These are phyloP conservation scores for Oxyruncus cristatus DNA, from an alignment of 2,113 vertebrate genomes.

Conservation along the genomic window DNA sequence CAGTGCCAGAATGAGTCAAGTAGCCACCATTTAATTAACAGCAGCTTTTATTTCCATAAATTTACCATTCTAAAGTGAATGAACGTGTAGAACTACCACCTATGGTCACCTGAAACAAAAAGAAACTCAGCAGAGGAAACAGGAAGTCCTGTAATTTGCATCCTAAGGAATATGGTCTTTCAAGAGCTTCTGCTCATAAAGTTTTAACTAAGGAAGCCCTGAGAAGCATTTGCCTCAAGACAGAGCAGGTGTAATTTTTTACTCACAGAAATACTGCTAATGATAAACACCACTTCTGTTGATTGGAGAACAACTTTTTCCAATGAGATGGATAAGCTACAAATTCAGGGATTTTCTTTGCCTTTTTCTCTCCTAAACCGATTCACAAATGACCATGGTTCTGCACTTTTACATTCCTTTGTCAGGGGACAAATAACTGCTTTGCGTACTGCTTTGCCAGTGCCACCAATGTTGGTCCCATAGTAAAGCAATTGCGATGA, in stretches of 20 bases:
- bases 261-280: background rate
- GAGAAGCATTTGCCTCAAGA: background rate
- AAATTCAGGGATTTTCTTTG: background rate
- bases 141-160: background rate
- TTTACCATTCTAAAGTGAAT: background rate
- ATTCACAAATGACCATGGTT: background rate
- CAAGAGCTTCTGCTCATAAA: background rate
- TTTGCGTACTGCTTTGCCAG: background rate
- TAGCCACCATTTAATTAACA: background rate
- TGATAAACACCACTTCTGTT: background rate
- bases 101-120: background rate
- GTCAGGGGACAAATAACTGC: background rate
- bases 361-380: background rate
- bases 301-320: background rate
- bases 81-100: background rate
- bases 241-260: background rate
- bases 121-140: background rate
- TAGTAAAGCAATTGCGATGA: background rate
- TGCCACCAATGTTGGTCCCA: background rate
- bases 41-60: background rate
- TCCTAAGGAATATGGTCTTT: background rate
- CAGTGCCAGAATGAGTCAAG: background rate
- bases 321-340: background rate
- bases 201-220: background rate
- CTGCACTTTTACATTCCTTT: background rate